These are phyloP conservation scores for Poeciliopsis presidionis DNA, from an alignment of 2,797 vertebrate genomes.

Conservation along the genomic window DNA sequence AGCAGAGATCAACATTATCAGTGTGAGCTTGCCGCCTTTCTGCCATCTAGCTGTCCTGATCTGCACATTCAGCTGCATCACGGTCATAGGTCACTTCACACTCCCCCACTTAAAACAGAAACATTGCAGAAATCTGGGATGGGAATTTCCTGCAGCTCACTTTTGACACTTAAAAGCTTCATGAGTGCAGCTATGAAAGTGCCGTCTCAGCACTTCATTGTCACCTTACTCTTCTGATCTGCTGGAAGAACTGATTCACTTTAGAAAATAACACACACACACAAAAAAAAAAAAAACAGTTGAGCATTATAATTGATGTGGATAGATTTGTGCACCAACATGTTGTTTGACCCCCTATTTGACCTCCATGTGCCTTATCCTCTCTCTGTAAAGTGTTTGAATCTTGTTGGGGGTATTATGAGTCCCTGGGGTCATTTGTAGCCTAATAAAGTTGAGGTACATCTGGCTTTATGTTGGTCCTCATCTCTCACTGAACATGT, in stretches of 20 bases:
- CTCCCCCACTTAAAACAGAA: conserved; percentile 43
- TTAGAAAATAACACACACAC: conserved; percentile 61
- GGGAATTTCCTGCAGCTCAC: conserved; percentile 59
- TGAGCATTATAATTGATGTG: conserved; percentile 64
- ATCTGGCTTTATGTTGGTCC: conserved; percentile 33
- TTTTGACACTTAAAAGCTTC: conserved; percentile 54
- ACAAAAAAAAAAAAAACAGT: conserved; percentile 70
- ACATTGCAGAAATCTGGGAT: conserved; percentile 18
- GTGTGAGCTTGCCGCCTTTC: conserved; percentile 32
- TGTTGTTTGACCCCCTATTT: conserved; percentile 19
- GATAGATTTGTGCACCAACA: conserved; percentile 31
- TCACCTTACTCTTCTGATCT: conserved; percentile 8
- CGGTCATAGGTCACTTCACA: conserved; percentile 66
- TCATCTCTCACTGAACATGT: background rate
- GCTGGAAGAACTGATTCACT: conserved; percentile 32
- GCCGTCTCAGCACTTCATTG: conserved; percentile 60
- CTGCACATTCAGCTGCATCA: conserved; percentile 32
- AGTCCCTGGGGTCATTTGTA: conserved; percentile 18
- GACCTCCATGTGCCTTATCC: conserved; percentile 7
- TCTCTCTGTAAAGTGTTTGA: background rate
- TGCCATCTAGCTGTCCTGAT: conserved; percentile 36
- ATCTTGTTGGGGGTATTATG: conserved; percentile 33
- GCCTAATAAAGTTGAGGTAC: conserved; percentile 11
- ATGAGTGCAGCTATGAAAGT: conserved; percentile 50
- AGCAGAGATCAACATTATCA: conserved; percentile 57